Evolutionary conservation across 2,797 vertebrate genomes (phyloP), one percentile per base, ranked within the genome.

Genomic region (Hipposideros larvatus): DNA sequence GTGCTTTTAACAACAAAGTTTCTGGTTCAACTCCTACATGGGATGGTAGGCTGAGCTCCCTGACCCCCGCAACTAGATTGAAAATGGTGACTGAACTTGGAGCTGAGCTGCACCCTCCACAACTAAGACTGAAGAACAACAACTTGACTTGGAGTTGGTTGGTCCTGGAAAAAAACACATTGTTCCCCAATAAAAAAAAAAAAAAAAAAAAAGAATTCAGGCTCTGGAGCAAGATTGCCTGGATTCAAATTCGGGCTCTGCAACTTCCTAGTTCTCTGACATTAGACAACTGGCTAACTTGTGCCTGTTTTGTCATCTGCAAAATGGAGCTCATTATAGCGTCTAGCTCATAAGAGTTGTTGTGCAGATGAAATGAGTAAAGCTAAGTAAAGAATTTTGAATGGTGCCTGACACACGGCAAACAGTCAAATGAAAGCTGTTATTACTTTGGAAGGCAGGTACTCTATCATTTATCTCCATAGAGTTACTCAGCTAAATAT

Each of bases 401-500:
- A 84, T 37, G 59, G 24, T 65, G 37, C 46, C 51, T 61, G 77
- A 21, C 53, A 57, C 11, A 26, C 1, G 57, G 73, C 53, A 91
- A 94, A 31, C 53, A 4, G 13, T 91, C 74, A 55, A 0, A 66
- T 48, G 82, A 80, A 55, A 34, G 14, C 19, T 94, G 21, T n/a
- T 91, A 57, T 19, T 66, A 82, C 31, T 88, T 82, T 46, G 19
- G 43, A 97, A 95, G 74, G 59, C 31, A 91, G 21, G 34, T 46
- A 73, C 16, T 14, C 2, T 43, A 37, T 83, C 70, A 53, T 68
- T 90, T 61, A 66, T 55, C 34, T 68, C 41, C 78, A 51, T 4
- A 85, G 2, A 88, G 41, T 22, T 70, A 51, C 28, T 83, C 46
- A 43, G 13, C 48, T 79, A 70, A 85, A 75, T 78, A 82, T 57